Conservation (phyloP, 2,113 vertebrate genomes). For the Brienomyrus longianalis region DNA sequence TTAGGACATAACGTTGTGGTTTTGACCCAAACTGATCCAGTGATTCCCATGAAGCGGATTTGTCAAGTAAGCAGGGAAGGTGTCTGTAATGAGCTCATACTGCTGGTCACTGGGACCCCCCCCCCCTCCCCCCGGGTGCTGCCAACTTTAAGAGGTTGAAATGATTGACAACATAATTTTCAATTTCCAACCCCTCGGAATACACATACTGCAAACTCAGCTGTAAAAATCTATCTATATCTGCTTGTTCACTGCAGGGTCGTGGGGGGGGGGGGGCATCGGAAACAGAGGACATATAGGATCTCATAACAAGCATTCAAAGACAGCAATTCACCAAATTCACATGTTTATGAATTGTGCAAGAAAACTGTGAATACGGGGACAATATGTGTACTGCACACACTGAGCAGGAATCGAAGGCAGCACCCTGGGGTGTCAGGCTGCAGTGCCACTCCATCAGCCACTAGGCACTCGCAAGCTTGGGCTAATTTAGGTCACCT, state of each 20-base stretch:
- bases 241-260: neutral
- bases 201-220: neutral
- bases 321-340: neutral
- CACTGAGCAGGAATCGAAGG: neutral
- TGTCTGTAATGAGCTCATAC: neutral
- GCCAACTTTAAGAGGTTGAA: neutral
- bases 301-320: neutral
- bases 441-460: too few species aligned
- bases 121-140: neutral
- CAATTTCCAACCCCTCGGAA: neutral
- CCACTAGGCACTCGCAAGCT: neutral
- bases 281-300: neutral
- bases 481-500: neutral
- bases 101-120: neutral
- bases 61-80: neutral
- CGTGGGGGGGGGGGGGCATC: neutral
- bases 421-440: neutral
- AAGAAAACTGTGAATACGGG: neutral
- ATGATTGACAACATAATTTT: neutral
- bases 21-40: neutral
- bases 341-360: neutral
- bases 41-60: neutral
- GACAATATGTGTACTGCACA: neutral
- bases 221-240: neutral
- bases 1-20: neutral